A percentile compares a stretch with the other conserved stretches of the same genome.
Conservation (phyloP, 2,888 invertebrate species). For the Ariolimax columbianus region DNA sequence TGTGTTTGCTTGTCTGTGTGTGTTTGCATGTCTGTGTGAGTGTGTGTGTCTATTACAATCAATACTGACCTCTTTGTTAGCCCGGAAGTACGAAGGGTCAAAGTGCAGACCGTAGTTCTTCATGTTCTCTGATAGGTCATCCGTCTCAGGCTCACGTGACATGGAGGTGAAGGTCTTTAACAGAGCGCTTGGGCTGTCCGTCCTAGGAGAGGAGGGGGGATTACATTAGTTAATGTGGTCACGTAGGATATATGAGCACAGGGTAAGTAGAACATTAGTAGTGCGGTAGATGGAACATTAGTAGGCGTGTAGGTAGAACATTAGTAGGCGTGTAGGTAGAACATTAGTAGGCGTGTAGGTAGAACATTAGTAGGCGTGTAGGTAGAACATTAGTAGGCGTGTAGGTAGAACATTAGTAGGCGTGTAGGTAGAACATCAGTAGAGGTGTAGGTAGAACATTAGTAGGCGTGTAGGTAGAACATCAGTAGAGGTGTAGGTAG, state of each 20-base stretch:
- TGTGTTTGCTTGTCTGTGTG: neutral
- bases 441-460: too few relatives aligned
- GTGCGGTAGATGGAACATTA: too few relatives aligned
- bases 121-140: slow-evolving; percentile 56
- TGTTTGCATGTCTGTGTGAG: neutral
- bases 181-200: slow-evolving; percentile 55
- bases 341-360: too few relatives aligned
- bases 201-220: slow-evolving; percentile 41
- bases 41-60: neutral
- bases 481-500: too few relatives aligned
- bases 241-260: neutral
- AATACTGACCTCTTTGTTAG: slow-evolving; percentile 72
- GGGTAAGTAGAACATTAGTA: too few relatives aligned
- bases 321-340: too few relatives aligned
- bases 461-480: too few relatives aligned
- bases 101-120: slow-evolving; percentile 72
- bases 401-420: too few relatives aligned
- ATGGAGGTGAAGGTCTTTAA: slow-evolving; percentile 73
- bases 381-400: too few relatives aligned
- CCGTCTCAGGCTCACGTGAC: slow-evolving; percentile 63
- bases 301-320: too few relatives aligned
- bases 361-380: too few relatives aligned
- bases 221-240: neutral
- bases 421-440: too few relatives aligned
- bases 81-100: slow-evolving; percentile 74